Evolutionary conservation across 2,113 vertebrate species (phyloP).

Genomic region (Columbina picui): DNA sequence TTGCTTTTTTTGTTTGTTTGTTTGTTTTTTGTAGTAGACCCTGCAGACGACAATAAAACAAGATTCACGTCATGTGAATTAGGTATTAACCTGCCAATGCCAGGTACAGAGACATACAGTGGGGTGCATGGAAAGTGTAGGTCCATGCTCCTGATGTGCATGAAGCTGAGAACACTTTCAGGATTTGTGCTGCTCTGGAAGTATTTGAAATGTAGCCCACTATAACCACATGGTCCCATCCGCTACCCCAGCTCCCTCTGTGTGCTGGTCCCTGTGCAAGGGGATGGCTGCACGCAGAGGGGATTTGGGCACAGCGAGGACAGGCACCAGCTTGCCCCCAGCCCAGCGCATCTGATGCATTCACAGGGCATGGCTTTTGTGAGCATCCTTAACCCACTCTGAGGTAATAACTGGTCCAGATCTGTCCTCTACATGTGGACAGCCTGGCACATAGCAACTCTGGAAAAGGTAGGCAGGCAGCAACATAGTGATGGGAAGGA

Average conservation of each 20-base stretch:
- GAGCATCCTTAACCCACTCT: not conserved
- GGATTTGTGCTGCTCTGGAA: not conserved
- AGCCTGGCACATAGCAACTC: not conserved
- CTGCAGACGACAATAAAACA: not conserved
- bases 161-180: not conserved
- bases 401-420: not conserved
- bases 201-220: not conserved
- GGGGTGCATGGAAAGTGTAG: not conserved
- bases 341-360: not conserved
- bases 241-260: too few species aligned
- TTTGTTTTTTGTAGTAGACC: not conserved
- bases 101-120: not conserved
- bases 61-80: not conserved
- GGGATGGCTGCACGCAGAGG: not conserved
- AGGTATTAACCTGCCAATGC: not conserved
- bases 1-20: not conserved
- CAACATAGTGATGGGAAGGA: rapidly evolving
- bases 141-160: not conserved
- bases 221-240: not conserved
- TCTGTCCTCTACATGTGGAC: not conserved
- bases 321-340: not conserved
- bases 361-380: not conserved
- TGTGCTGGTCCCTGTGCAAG: not conserved
- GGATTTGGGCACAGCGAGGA: not conserved
- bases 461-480: not conserved